These are phyloP conservation scores for Slavum lentiscoides DNA, from an alignment of 2,888 invertebrate species.

Conservation along the genomic window DNA sequence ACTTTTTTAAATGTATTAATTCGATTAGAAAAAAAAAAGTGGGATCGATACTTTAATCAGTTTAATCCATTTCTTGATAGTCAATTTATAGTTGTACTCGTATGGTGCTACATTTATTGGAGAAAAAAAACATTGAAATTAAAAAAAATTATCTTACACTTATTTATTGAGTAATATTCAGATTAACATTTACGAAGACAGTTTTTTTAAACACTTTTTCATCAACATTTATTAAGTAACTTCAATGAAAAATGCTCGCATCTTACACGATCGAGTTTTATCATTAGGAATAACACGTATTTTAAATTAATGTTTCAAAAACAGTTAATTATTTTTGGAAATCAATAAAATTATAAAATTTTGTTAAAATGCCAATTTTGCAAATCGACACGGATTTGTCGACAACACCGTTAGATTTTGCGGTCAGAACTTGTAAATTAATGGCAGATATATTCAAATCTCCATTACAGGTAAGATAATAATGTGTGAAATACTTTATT, in stretches of 20 bases:
- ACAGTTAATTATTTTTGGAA: neutral
- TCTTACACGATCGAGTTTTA: neutral
- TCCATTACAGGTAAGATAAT: slow-evolving; percentile 23
- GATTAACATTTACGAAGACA: neutral
- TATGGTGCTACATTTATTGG: too few relatives aligned
- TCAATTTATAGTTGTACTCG: too few relatives aligned
- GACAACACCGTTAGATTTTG: slow-evolving; percentile 1
- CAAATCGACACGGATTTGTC: slow-evolving; percentile 28
- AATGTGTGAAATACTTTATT: neutral
- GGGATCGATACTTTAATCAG: too few relatives aligned
- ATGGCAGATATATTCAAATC: slow-evolving; percentile 36
- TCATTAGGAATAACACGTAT: neutral
- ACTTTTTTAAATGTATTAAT: too few relatives aligned
- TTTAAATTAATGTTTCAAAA: neutral
- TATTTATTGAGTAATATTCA: too few relatives aligned
- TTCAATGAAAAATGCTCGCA: neutral
- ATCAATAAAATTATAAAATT: too few relatives aligned
- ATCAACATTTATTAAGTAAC: neutral
- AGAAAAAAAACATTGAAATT: too few relatives aligned
- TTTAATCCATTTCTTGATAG: too few relatives aligned
- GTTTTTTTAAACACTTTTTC: neutral
- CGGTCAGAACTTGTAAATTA: slow-evolving; percentile 16
- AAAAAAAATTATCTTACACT: too few relatives aligned
- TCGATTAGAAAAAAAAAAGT: too few relatives aligned
- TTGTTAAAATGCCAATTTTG: slow-evolving; percentile 39